Base-by-base conservation (phyloP, 2,113 vertebrate species). In the Forbesichthys agassizii region DNA sequence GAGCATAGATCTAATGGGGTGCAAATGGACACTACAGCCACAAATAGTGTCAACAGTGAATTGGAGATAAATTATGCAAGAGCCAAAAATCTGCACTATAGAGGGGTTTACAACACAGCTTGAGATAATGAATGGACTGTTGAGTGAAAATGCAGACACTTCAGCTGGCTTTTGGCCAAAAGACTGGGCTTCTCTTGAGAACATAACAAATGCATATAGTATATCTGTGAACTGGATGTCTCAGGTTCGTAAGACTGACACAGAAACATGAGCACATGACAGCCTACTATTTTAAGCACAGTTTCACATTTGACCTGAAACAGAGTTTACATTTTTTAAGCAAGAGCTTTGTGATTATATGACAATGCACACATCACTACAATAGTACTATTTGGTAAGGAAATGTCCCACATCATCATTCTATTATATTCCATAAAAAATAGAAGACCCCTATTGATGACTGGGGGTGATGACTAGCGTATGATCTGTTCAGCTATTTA, bases 11-110 rank as follows among this genome's bases (percentile, higher is more conserved):
- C 9, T 48, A 49, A 63, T 27, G 16, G 60, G 27, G 42, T 16
- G 10, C 16, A 62, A 77, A 75, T 55, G 69, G 82, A 69, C 42
- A 36, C 61, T 75, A 66, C 73, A 82, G 64, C 56, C 68, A 70
- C 11, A 42, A 0, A 9, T 49, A 6, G 61, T 54, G 73, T 80
- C 69, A 69, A 33, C 9, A 58, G 55, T 74, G 69, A 79, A 68
- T 53, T 48, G 9, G 18, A 76, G 53, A 69, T 84, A 81, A 86
- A 88, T 86, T 33, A 58, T 11, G 18, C 10, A 18, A 73, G 66
- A 36, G 48, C 61, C 16, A 72, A 74, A 81, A 71, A 81, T 77
- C 73, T 79, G 69, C 75, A 73, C 66, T 49, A 57, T 53, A 74
- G 61, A 51, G 0, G 3, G 48, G 69, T 83, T 79, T 75, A 72